Base-by-base conservation (phyloP, 2,797 vertebrate genomes). In the Epinephelus coioides region DNA sequence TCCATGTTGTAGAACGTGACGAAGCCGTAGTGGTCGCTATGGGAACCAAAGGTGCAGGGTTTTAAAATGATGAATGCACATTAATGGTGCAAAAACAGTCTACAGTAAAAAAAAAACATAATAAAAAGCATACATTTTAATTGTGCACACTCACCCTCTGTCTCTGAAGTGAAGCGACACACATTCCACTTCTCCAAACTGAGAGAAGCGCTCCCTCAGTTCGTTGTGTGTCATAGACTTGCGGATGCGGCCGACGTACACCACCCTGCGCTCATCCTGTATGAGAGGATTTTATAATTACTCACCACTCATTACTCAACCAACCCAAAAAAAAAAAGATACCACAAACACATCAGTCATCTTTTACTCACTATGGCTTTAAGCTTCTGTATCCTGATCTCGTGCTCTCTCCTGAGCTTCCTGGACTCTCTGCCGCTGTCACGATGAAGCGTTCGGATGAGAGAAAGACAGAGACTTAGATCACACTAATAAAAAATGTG, bases 121-220 rank as follows among this genome's bases (percentile, higher is more conserved):
- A 47, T 2, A 1, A 19, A 43, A 19, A 13, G 11, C 3, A 30
- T 30, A 30, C 0, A 2, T 49, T 62, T 40, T 0, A 21, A 14
- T 13, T 9, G 4, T 23, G 21, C 4, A 13, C 6, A 23, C 96
- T 93, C 72, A 99, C 98, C 97, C 96, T 76, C 96, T 92, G 0
- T 97, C 97, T 83, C 98, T 95, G 85, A 99, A 97, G 90, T 99
- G 97, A 64, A 99, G 95, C 3, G 97, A 97, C 78, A 98, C 98
- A 61, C 97, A 96, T 64, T 99, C 98, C 2, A 99, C 97, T 73
- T 97, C 96, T 64, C 98, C 98, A 0, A 99, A 98, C 73, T 97
- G 95, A 59, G 96, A 95, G 84, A 99, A 99, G 65, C 98, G 97
- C 12, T 97, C 96, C 71, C 94, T 96, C 82, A 99, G 93, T 73